Conservation (phyloP, 2,888 invertebrate genomes). For the Pristionchus arcanus region DNA sequence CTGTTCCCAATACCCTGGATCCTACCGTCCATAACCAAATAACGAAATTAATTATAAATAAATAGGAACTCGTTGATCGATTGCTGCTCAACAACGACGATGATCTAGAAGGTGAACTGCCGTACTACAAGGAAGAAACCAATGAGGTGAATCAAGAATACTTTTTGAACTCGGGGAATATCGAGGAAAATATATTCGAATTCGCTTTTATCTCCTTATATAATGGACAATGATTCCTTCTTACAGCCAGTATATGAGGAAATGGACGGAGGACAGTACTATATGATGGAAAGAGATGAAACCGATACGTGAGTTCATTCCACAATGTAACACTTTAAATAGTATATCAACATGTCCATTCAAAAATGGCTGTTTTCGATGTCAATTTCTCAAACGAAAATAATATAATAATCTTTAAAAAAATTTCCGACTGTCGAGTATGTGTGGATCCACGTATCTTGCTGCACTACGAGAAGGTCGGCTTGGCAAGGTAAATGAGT, state of each 20-base stretch:
- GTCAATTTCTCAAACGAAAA: background rate
- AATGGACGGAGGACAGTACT: background rate
- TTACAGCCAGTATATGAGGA: background rate
- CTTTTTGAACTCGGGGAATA: no score
- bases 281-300: background rate
- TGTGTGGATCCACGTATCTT: background rate
- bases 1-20: no score
- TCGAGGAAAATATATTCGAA: no score
- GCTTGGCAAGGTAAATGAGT: background rate
- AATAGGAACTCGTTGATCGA: background rate
- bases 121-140: background rate
- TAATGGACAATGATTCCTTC: no score
- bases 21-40: no score
- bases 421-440: background rate
- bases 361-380: background rate
- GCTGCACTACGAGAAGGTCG: background rate
- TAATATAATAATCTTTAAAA: background rate
- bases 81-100: slow-evolving; percentile 49
- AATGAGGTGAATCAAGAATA: background rate
- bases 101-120: background rate
- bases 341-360: no score
- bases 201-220: no score
- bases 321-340: no score
- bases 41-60: background rate
- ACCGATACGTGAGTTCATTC: background rate